Base-by-base conservation (phyloP, 1,140 invertebrate genomes). In the Lordiphosa clarofinis region DNA sequence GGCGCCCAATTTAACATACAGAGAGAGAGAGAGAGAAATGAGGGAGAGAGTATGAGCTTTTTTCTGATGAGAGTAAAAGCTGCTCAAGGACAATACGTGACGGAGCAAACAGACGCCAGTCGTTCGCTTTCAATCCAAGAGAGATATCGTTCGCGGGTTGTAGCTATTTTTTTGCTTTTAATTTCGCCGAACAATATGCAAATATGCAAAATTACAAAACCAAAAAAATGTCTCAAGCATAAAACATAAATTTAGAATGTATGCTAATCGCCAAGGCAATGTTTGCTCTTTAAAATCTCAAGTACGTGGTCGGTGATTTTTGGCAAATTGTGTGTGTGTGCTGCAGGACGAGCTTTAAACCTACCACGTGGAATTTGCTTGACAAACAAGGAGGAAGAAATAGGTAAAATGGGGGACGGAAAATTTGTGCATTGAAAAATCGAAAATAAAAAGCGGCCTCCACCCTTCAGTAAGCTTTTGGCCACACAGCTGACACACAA, bases 211-310 rank as follows among this genome's bases (percentile, higher is more conserved):
- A 11, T 31, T 11, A 13, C 11, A 46, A 13, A 43, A n/a, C 9
- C 8, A 21, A 43, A 43, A 43, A 43, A 43, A 21, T 43, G 40
- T n/a, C 10, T 24, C 11, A 46, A 46, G 12, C 12, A 9, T 11
- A 43, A 46, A 33, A 46, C 43, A 46, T 46, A 46, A 46, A 46
- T 46, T 33, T 46, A 46, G 43, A 46, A 46, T 33, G 43, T 46
- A 46, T 46, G 43, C 43, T 46, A 46, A 31, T 9, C 24, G 43
- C 28, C 28, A 7, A 33, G 24, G 31, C 31, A 40, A 8, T 40
- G 11, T 13, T 31, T 33, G 11, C 43, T 13, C 11, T 24, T 12
- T 46, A 31, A 11, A 31, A 12, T 33, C 43, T 11, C n/a, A 46
- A 46, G 31, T 46, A 28, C 43, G 31, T 13, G 12, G 24, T 46